Conservation (phyloP, 2,113 vertebrate species). For the Platysternon megacephalum region DNA sequence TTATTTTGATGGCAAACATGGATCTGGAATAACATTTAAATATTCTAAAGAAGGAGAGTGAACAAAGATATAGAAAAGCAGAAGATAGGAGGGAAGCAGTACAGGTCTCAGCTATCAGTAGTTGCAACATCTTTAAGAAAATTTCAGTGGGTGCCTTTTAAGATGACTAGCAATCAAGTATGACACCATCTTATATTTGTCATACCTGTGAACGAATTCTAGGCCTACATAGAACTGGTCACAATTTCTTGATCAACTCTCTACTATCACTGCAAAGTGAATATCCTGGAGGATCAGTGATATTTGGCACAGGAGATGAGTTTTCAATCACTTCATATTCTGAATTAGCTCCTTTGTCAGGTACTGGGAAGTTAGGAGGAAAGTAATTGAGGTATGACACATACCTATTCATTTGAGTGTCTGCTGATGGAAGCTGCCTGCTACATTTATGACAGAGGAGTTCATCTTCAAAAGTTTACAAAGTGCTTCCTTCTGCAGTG, state of each 20-base stretch:
- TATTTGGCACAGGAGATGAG: not conserved
- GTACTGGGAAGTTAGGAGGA: not conserved
- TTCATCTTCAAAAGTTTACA: not conserved
- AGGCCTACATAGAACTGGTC: not conserved
- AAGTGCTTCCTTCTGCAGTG: not conserved
- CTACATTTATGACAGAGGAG: not conserved
- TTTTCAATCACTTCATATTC: not conserved
- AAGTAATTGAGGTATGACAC: slow-evolving; percentile 5
- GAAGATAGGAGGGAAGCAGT: not conserved
- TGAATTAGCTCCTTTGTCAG: not conserved
- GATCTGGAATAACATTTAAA: not conserved
- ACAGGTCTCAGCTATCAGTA: not conserved
- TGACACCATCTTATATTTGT: not conserved
- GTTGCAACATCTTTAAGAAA: not conserved
- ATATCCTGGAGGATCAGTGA: not conserved
- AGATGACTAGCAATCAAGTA: not conserved
- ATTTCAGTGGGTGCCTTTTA: not conserved
- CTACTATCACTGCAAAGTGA: not conserved
- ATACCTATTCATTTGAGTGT: not conserved
- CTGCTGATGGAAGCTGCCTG: not conserved
- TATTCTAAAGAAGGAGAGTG: not conserved
- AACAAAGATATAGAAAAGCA: not conserved
- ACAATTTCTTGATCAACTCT: not conserved
- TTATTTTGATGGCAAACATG: not conserved
- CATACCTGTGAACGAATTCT: not conserved